Evolutionary conservation across 2,797 vertebrate genomes (phyloP).

Genomic region (Potorous gilbertii): DNA sequence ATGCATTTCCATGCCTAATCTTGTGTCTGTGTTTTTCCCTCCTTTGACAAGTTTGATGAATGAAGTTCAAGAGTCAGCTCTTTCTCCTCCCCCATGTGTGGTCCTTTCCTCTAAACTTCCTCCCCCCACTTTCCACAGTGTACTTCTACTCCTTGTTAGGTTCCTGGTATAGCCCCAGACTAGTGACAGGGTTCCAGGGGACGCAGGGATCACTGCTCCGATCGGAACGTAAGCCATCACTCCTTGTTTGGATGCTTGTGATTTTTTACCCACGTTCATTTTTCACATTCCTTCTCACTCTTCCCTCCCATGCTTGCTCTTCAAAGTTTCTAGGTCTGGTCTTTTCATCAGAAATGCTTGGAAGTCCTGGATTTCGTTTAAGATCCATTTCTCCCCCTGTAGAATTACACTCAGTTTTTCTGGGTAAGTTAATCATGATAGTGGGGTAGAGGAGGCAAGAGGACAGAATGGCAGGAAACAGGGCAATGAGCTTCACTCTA

Average conservation of each 20-base stretch:
- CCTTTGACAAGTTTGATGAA: neutral
- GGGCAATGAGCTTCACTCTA: neutral
- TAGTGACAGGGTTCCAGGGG: neutral
- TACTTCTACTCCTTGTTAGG: neutral
- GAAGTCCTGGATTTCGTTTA: neutral
- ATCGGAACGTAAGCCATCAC: neutral
- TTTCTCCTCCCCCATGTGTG: too few species aligned
- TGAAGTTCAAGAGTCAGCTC: neutral
- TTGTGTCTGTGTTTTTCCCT: neutral
- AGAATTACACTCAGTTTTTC: neutral
- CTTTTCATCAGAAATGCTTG: neutral
- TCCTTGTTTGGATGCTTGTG: neutral
- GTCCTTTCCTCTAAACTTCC: too few species aligned
- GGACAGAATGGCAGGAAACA: neutral
- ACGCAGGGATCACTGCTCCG: neutral
- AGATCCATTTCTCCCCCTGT: neutral
- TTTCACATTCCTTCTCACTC: neutral
- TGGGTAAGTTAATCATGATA: neutral
- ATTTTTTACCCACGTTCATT: neutral
- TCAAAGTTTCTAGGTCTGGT: neutral
- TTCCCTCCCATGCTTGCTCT: neutral
- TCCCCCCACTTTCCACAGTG: neutral
- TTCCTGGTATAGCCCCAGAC: neutral
- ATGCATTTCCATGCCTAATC: neutral
- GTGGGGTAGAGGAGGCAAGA: neutral